Percentiles rank a stretch among this genome's conserved stretches.
Conservation (phyloP, 2,888 invertebrate species). For the Ormyrus pomaceus region DNA sequence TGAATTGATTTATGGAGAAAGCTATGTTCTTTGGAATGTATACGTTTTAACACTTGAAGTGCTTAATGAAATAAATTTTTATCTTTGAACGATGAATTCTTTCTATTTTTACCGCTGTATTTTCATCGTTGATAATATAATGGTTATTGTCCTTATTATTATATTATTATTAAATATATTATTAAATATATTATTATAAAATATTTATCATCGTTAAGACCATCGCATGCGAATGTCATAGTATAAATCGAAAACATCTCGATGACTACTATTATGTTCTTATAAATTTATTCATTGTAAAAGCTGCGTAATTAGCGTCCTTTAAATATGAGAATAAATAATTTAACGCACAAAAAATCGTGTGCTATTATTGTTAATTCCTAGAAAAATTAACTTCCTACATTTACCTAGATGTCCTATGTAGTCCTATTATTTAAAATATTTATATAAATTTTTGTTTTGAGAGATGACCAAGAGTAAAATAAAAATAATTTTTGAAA, state of each 20-base stretch:
- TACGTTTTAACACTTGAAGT: slow-evolving; percentile 31
- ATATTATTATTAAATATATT: slow-evolving; percentile 59
- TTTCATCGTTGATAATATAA: slow-evolving; percentile 56
- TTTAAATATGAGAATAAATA: slow-evolving; percentile 53
- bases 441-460: background rate
- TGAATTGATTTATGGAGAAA: slow-evolving; percentile 22
- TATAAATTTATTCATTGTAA: slow-evolving; percentile 53
- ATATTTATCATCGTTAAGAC: slow-evolving; percentile 66
- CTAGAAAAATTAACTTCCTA: background rate
- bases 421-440: too few species aligned
- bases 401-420: too few species aligned
- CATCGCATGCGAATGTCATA: slow-evolving; percentile 56
- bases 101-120: slow-evolving; percentile 53
- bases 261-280: slow-evolving; percentile 49
- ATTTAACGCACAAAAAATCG: slow-evolving; percentile 49
- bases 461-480: too few species aligned
- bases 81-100: slow-evolving; percentile 39
- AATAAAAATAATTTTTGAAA: background rate
- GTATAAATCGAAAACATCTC: slow-evolving; percentile 46
- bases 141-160: slow-evolving; percentile 56
- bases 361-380: slow-evolving; percentile 28
- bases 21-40: slow-evolving; percentile 38
- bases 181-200: slow-evolving; percentile 59
- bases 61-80: slow-evolving; percentile 15
- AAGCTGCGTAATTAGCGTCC: slow-evolving; percentile 54